Evolutionary conservation across 2,888 invertebrate genomes (phyloP).

Genomic region (Dilophus febrilis): DNA sequence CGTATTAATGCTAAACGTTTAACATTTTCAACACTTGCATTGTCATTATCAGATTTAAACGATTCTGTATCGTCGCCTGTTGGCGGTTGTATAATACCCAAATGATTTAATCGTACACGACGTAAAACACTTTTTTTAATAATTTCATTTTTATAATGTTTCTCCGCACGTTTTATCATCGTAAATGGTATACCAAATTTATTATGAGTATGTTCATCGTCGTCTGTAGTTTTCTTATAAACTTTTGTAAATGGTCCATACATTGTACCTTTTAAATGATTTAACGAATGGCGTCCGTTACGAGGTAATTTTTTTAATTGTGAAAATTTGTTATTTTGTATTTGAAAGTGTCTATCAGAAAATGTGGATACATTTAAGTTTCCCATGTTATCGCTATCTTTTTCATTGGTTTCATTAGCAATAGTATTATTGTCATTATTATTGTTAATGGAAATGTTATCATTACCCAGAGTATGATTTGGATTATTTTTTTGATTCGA

Average conservation of each 20-base stretch:
- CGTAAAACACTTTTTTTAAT: conserved; percentile 4
- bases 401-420: too few species aligned
- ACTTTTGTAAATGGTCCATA: conserved; percentile 7
- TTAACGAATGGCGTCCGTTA: too few species aligned
- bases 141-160: neutral
- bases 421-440: too few species aligned
- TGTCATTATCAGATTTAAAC: conserved; percentile 3
- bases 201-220: conserved; percentile 2
- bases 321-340: too few species aligned
- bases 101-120: conserved; percentile 7
- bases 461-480: too few species aligned
- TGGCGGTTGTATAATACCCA: conserved; percentile 8
- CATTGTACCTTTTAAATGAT: conserved; percentile 5
- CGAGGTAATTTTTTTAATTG: too few species aligned
- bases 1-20: conserved; percentile 7
- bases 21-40: conserved; percentile 7
- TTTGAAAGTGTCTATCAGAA: too few species aligned
- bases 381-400: too few species aligned
- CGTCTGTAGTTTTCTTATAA: conserved; percentile 2
- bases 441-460: too few species aligned
- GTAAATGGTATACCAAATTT: conserved; percentile 9
- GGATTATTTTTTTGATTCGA: too few species aligned
- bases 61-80: conserved; percentile 6
- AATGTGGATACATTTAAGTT: too few species aligned
- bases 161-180: conserved; percentile 7